These are phyloP conservation scores for Sinotaia quadrata DNA, from an alignment of 2,888 invertebrate genomes.

Conservation along the genomic window DNA sequence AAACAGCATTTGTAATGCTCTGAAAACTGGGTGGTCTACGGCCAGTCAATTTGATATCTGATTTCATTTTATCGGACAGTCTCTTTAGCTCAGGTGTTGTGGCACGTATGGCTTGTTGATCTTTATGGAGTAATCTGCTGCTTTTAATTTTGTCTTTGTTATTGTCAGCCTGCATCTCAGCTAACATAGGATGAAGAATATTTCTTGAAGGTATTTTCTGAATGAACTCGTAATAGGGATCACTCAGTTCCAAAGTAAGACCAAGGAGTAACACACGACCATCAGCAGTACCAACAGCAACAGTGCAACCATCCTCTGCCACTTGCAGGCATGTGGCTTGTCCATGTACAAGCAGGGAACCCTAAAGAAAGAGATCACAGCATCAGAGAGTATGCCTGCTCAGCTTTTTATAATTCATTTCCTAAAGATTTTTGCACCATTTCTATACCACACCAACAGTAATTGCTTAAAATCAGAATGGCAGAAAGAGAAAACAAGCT, in stretches of 20 bases:
- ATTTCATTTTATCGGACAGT: constrained; percentile 43
- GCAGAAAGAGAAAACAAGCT: no score
- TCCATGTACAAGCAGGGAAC: constrained; percentile 58
- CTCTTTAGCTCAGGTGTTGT: constrained; percentile 46
- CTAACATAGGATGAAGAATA: constrained; percentile 42
- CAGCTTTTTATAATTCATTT: neutral
- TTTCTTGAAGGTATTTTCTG: constrained; percentile 48
- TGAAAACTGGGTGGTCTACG: constrained; percentile 50
- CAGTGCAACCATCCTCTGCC: constrained; percentile 58
- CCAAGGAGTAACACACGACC: constrained; percentile 61
- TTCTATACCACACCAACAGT: neutral
- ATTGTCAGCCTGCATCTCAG: constrained; percentile 9
- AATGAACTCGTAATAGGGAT: constrained; percentile 57
- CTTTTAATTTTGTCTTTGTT: constrained; percentile 1
- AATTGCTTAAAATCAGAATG: neutral
- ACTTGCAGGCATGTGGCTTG: constrained; percentile 51
- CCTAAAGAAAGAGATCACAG: constrained; percentile 25
- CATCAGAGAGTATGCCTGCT: no score
- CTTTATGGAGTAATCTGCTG: constrained; percentile 40
- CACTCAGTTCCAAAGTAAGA: constrained; percentile 54
- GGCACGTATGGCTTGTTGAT: constrained; percentile 43
- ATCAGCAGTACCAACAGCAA: constrained; percentile 63
- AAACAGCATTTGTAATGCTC: constrained; percentile 51
- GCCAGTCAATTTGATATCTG: constrained; percentile 30
- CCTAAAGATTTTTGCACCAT: neutral